Percentiles rank a stretch among this genome's conserved stretches.
phyloP scores from a whole-genome alignment of 1,140 invertebrate species.

The Tribolium castaneum region DNA sequence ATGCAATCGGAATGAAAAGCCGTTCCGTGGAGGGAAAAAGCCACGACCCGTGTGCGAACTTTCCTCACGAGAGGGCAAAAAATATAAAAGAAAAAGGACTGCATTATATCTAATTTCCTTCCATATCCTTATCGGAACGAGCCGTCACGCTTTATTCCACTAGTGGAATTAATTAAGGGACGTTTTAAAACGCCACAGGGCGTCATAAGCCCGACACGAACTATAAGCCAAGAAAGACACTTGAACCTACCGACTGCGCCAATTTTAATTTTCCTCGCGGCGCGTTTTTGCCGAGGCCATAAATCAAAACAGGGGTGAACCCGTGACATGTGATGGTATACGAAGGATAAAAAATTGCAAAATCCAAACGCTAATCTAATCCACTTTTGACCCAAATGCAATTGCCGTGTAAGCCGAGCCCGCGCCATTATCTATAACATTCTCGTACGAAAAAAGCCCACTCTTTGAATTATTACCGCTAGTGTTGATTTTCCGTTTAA shows the following conservation, averaged over 20 bases:
- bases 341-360: conserved; percentile 45
- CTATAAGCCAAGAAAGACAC: not conserved
- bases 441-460: conserved; percentile 8
- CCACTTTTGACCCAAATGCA: conserved; percentile 56
- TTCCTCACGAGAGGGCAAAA: no score
- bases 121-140: not conserved
- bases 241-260: not conserved
- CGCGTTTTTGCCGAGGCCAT: conserved; percentile 3
- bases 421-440: conserved; percentile 36
- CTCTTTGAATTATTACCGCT: conserved; percentile 20
- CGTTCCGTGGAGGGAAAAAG: conserved; percentile 4
- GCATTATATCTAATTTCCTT: conserved; percentile 1
- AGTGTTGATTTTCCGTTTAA: conserved; percentile 52
- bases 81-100: not conserved
- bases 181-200: not conserved
- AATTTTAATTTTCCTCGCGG: not conserved
- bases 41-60: not conserved
- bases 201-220: not conserved
- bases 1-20: conserved; percentile 47
- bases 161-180: conserved; percentile 3
- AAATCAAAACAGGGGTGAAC: conserved; percentile 36
- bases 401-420: conserved; percentile 51
- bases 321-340: conserved; percentile 33
- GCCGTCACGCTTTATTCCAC: not conserved
- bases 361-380: conserved; percentile 47